phyloP scores from a whole-genome alignment of 2,888 invertebrate species.

The Tenthredo scrophulariae region DNA sequence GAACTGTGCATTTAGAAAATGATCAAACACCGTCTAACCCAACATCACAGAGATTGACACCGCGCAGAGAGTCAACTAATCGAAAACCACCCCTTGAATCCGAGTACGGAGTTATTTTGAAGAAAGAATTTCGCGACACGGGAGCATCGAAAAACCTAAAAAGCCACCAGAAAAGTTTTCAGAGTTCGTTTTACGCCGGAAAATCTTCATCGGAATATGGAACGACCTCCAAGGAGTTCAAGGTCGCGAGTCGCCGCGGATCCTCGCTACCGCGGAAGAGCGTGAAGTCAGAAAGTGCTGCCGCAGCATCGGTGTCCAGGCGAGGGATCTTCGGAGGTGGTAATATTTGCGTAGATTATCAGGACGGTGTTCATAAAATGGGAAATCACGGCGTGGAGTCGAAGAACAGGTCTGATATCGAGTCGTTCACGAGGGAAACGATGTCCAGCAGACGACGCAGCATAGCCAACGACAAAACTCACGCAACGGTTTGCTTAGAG shows the following conservation, averaged over 20 bases:
- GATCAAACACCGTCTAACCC: neutral
- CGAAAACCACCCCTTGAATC: conserved; percentile 52
- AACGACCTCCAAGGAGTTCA: conserved; percentile 30
- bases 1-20: neutral
- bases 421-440: neutral
- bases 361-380: neutral
- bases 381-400: neutral
- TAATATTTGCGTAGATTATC: conserved; percentile 4
- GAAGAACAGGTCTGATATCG: conserved; percentile 15
- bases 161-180: neutral
- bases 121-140: neutral
- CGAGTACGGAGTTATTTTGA: conserved; percentile 23
- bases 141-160: neutral
- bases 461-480: conserved; percentile 26
- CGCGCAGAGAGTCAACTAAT: conserved; percentile 49
- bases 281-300: neutral
- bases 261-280: conserved; percentile 27
- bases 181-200: neutral
- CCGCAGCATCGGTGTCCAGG: neutral
- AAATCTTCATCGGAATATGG: conserved; percentile 34
- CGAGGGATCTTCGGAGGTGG: neutral
- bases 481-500: conserved; percentile 48
- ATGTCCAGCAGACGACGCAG: conserved; percentile 23
- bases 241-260: conserved; percentile 16
- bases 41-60: conserved; percentile 40